phyloP scores from a whole-genome alignment of 2,888 invertebrate genomes.

The Apotomis capreana region DNA sequence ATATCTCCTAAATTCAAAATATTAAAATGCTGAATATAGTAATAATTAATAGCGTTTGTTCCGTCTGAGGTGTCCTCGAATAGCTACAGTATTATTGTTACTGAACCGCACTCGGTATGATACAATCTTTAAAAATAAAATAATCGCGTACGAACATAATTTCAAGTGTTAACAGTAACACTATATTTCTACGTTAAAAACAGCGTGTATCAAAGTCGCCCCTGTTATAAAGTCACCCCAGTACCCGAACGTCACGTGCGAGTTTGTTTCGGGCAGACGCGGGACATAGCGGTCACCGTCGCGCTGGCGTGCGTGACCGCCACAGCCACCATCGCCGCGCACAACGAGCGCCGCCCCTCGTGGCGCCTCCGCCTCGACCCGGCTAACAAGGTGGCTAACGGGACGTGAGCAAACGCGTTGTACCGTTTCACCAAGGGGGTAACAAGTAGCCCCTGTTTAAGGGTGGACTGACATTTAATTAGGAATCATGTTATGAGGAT shows the following conservation, averaged over 20 bases:
- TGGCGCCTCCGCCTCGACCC: slow-evolving; percentile 96
- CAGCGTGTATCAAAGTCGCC: not conserved
- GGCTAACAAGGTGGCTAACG: slow-evolving; percentile 89
- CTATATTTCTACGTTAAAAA: no score
- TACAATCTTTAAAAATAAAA: no score
- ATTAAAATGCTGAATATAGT: no score
- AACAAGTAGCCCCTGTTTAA: not conserved
- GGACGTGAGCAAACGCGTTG: slow-evolving; percentile 28
- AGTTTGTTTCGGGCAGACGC: slow-evolving; percentile 50
- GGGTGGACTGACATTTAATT: not conserved
- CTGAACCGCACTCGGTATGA: no score
- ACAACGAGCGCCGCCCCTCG: slow-evolving; percentile 92
- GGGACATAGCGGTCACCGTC: slow-evolving; percentile 70
- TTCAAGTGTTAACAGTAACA: no score
- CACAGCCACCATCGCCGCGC: slow-evolving; percentile 79
- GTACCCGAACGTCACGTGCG: not conserved
- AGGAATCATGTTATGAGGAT: no score
- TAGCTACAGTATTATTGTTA: no score
- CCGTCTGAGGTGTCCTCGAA: no score
- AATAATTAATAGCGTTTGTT: no score
- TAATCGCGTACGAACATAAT: no score
- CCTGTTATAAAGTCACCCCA: not conserved
- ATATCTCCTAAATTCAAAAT: no score
- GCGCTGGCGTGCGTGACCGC: slow-evolving; percentile 73
- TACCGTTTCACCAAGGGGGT: not conserved